These are phyloP conservation scores for Pseudoatta argentina DNA, from an alignment of 1,140 invertebrate species.

Conservation along the genomic window DNA sequence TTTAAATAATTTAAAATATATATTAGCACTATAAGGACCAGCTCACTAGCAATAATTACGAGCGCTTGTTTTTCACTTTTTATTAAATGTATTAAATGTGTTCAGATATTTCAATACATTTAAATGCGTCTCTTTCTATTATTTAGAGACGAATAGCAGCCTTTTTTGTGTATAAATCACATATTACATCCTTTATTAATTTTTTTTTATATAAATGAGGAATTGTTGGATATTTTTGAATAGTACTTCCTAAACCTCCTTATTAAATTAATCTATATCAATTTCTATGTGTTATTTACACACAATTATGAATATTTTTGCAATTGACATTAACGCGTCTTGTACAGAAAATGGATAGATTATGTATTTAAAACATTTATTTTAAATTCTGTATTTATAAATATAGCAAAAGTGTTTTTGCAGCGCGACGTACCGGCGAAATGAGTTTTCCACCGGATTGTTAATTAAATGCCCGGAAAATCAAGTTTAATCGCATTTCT, in stretches of 20 bases:
- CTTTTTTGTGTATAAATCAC: background rate
- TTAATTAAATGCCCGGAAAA: conserved; percentile 51
- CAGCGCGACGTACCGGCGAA: background rate
- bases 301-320: conserved; percentile 3
- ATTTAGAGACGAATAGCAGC: background rate
- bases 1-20: too few relatives aligned
- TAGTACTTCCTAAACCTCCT: background rate
- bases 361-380: background rate
- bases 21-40: too few relatives aligned
- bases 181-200: conserved; percentile 6
- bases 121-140: background rate
- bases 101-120: background rate
- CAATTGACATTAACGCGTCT: background rate
- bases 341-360: background rate
- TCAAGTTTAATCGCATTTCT: conserved; percentile 42
- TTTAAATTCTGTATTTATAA: background rate
- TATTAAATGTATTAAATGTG: too few relatives aligned
- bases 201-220: background rate
- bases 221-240: background rate
- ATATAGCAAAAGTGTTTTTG: conserved; percentile 6
- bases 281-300: background rate
- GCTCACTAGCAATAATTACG: too few relatives aligned
- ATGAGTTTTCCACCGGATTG: background rate
- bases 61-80: too few relatives aligned
- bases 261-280: background rate